Conservation (phyloP, 2,113 vertebrate species). For the Salvator merianae region DNA sequence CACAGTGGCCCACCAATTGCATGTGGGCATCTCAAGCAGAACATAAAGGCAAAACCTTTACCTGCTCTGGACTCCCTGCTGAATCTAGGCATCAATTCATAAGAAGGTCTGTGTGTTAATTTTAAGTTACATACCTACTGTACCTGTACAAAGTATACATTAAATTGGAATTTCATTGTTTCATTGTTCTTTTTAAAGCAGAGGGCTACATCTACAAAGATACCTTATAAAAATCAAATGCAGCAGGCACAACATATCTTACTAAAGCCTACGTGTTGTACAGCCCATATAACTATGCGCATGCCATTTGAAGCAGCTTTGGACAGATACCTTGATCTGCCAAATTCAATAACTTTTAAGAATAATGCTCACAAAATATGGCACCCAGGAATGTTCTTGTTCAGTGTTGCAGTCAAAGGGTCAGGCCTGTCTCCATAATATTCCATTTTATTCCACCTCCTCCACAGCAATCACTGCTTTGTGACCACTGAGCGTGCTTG, state of each 20-base stretch:
- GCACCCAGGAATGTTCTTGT: background rate
- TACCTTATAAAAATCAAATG: too few species aligned
- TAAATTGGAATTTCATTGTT: too few species aligned
- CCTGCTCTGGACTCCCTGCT: too few species aligned
- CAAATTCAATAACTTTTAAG: background rate
- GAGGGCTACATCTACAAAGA: background rate
- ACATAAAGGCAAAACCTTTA: too few species aligned
- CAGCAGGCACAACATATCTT: background rate
- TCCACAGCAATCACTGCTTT: too few species aligned
- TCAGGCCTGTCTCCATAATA: background rate
- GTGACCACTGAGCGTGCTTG: too few species aligned
- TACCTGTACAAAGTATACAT: background rate
- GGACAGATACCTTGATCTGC: background rate
- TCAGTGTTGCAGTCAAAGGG: background rate
- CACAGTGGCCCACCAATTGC: too few species aligned
- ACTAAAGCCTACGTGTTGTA: too few species aligned
- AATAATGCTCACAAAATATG: background rate
- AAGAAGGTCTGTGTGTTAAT: too few species aligned
- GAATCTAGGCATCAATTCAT: too few species aligned
- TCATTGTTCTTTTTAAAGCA: background rate
- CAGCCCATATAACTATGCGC: background rate
- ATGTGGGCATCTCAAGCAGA: too few species aligned
- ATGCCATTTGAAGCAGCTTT: background rate
- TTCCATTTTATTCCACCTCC: background rate
- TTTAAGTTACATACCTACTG: background rate